Conservation (phyloP, 2,113 vertebrate genomes). For the Carlito syrichta region DNA sequence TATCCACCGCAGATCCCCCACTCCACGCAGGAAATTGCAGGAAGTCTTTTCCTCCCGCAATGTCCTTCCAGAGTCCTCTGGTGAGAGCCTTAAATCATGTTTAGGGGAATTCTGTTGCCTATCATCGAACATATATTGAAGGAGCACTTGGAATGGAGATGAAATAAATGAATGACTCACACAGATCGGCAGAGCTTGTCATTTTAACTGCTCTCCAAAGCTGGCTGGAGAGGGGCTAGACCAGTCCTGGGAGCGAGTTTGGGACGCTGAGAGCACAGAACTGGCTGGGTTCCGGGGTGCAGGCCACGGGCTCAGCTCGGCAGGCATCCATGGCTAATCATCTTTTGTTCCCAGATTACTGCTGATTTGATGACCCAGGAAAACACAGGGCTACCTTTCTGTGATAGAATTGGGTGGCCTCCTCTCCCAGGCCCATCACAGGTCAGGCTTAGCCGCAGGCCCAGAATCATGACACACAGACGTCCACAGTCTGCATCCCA, state of each 20-base stretch:
- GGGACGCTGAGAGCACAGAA: background rate
- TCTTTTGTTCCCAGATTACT: constrained; percentile 40
- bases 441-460: background rate
- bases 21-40: background rate
- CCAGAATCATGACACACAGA: background rate
- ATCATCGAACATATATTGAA: background rate
- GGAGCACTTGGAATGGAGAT: background rate
- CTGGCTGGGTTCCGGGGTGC: background rate
- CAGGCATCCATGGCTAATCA: background rate
- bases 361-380: constrained; percentile 36
- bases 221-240: background rate
- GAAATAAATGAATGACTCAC: background rate
- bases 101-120: background rate
- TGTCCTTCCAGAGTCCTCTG: background rate
- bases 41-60: background rate
- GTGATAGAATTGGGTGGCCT: background rate
- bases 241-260: background rate
- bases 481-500: background rate
- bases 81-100: background rate
- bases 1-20: fast-evolving
- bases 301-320: background rate
- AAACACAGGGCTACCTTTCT: background rate
- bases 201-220: background rate
- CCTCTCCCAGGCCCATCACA: background rate
- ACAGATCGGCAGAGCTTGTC: background rate